phyloP scores from a whole-genome alignment of 2,797 vertebrate genomes.

The Benthosema pterotum region DNA sequence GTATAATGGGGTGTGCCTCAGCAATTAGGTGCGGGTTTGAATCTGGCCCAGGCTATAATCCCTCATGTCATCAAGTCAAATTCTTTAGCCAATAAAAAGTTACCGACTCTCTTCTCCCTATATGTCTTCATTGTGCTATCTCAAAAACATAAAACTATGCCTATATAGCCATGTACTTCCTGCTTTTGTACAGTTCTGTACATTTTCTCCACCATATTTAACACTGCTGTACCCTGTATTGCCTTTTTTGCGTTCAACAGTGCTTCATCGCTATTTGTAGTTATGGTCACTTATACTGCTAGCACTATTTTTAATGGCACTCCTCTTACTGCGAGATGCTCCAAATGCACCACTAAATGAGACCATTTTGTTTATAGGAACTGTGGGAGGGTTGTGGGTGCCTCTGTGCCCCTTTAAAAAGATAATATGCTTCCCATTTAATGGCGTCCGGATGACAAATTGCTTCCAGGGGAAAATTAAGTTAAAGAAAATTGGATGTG shows the following conservation, averaged over 20 bases:
- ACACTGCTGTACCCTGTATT: not conserved
- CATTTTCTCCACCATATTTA: not conserved
- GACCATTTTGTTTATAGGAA: slow-evolving; percentile 83
- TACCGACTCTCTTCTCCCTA: slow-evolving; percentile 3
- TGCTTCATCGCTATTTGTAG: slow-evolving; percentile 14
- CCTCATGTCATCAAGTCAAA: slow-evolving; percentile 13
- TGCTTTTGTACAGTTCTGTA: too few species aligned
- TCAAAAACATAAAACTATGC: slow-evolving; percentile 11
- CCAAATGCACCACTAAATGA: slow-evolving; percentile 77
- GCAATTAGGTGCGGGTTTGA: slow-evolving; percentile 4
- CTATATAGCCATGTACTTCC: too few species aligned
- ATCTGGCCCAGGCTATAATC: slow-evolving; percentile 40
- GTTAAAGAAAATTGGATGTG: slow-evolving; percentile 75
- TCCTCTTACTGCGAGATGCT: slow-evolving; percentile 64
- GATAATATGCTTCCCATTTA: slow-evolving; percentile 84
- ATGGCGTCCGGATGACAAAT: slow-evolving; percentile 85
- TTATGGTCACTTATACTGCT: slow-evolving; percentile 39
- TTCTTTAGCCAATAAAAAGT: too few species aligned
- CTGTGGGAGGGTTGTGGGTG: slow-evolving; percentile 81
- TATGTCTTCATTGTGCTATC: not conserved
- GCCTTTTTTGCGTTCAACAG: slow-evolving; percentile 26
- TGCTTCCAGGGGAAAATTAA: slow-evolving; percentile 81
- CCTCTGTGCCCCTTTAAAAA: slow-evolving; percentile 83
- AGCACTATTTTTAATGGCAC: slow-evolving; percentile 62
- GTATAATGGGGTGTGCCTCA: not conserved